A percentile compares a stretch with the other conserved stretches of the same genome.
phyloP scores from a whole-genome alignment of 2,113 vertebrate species.

The Peromyscus polionotus region DNA sequence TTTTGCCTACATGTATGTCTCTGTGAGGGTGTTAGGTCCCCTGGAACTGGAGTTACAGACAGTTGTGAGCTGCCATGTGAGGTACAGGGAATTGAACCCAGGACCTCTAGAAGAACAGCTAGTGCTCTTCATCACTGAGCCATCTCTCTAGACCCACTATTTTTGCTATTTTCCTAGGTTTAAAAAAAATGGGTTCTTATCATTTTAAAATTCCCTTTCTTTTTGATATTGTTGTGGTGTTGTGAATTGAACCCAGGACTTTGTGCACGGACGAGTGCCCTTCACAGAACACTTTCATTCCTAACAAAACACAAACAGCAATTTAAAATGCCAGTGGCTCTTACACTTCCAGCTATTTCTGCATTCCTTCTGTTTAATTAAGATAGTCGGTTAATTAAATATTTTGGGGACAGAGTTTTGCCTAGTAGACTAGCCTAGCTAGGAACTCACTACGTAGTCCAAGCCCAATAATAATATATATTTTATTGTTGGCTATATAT shows the following conservation, averaged over 20 bases:
- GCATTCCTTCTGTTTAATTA: neutral
- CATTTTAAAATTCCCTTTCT: constrained; percentile 23
- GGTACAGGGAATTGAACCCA: neutral
- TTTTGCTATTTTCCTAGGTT: constrained; percentile 15
- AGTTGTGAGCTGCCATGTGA: neutral
- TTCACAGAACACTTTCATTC: neutral
- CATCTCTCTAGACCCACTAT: neutral
- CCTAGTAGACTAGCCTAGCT: no score
- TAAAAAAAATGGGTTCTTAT: constrained; percentile 5
- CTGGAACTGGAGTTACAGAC: neutral
- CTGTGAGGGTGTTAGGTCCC: neutral
- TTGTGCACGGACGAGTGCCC: neutral
- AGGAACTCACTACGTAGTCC: neutral
- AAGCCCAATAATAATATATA: no score
- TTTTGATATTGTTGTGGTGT: neutral
- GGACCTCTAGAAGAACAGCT: no score
- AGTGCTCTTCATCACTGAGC: neutral
- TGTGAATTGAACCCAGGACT: neutral
- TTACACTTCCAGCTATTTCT: neutral
- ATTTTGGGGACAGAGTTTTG: neutral
- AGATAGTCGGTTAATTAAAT: neutral
- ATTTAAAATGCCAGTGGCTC: neutral
- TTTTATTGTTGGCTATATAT: neutral
- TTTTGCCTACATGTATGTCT: neutral
- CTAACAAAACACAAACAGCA: neutral